Percentiles rank a stretch among this genome's conserved stretches.
Conservation (phyloP, 1,140 invertebrate genomes). For the Conopomorpha cramerella region DNA sequence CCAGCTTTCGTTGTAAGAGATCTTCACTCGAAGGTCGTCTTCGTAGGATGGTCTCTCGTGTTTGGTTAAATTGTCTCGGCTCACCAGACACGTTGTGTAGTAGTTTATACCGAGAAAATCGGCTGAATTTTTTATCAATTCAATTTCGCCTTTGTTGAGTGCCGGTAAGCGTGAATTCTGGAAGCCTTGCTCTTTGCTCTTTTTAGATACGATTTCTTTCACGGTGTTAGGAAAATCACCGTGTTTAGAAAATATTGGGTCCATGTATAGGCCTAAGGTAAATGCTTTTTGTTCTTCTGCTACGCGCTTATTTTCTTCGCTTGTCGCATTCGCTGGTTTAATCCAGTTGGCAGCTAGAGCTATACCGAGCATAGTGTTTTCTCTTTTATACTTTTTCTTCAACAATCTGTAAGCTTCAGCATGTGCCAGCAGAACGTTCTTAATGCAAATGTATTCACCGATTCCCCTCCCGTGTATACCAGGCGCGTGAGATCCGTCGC, state of each 20-base stretch:
- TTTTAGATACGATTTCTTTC: slow-evolving; percentile 30
- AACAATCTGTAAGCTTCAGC: slow-evolving; percentile 68
- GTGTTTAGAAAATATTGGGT: slow-evolving; percentile 60
- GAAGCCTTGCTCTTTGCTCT: slow-evolving; percentile 48
- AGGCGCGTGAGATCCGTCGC: slow-evolving; percentile 51
- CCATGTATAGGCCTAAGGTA: slow-evolving; percentile 52
- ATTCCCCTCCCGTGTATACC: slow-evolving; percentile 51
- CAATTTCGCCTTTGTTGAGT: slow-evolving; percentile 37
- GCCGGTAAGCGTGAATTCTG: slow-evolving; percentile 37
- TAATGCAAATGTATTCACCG: slow-evolving; percentile 61
- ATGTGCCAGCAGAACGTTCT: slow-evolving; percentile 65
- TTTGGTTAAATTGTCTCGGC: slow-evolving; percentile 1
- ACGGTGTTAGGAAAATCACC: slow-evolving; percentile 46
- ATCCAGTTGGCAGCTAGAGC: slow-evolving; percentile 17
- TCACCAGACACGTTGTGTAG: slow-evolving; percentile 53
- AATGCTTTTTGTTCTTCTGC: slow-evolving; percentile 17
- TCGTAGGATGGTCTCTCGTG: slow-evolving; percentile 9
- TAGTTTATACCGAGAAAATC: slow-evolving; percentile 68
- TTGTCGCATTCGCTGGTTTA: slow-evolving; percentile 16
- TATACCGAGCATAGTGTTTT: slow-evolving; percentile 42
- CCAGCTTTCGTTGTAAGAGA: slow-evolving; percentile 13
- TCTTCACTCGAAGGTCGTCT: slow-evolving; percentile 14
- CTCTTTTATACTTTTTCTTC: slow-evolving; percentile 61
- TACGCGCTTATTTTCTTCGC: slow-evolving; percentile 17
- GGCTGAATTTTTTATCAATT: slow-evolving; percentile 61